Base-by-base conservation (phyloP, 2,888 invertebrate species). In the Galeopsomyia nigrocyanea region DNA sequence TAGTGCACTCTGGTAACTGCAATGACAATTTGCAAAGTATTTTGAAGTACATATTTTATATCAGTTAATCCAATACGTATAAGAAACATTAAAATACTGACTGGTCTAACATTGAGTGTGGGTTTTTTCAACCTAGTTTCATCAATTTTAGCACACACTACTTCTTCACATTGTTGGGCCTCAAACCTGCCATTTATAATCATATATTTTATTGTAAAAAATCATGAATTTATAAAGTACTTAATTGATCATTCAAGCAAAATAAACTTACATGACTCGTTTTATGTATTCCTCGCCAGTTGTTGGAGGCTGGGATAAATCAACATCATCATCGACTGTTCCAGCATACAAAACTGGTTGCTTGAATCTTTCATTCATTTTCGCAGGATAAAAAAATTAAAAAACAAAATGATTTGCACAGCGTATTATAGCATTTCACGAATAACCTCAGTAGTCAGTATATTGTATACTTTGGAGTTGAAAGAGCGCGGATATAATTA, bases 1-100 rank as follows among this genome's bases (percentile, higher is more conserved):
- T 83, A 1, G 84, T 77, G 66, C 87, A 87, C 57, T 87, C 87
- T 78, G 85, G 84, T 53, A 84, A 82, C 89, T 89, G 55, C 61
- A 60, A 21, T 39, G 53, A 58, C 17, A 9, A 10, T 9, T 10
- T 39, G 10, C 7, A 39, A 9, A 39, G 1, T 39, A 39, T 39
- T 39, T 39, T 5, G 7, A 39, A 39, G 13, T 39, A 9, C 39
- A 13, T 39, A 13, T 39, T 39, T 39, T 39, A 39, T 13, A 39
- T 39, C 7, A 10, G 10, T 39, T 9, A 39, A 10, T 39, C 13
- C 1, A 3, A 13, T 7, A 13, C 3, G 3, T 31, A 31, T 31
- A 31, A 5, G 10, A 13, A 39, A 7, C 7, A 39, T 39, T 39
- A 10, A 61, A 55, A 64, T 19, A 65, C 71, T 69, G 39, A 84